Conservation (phyloP, 2,113 vertebrate species). For the Clarias macrocephalus region DNA sequence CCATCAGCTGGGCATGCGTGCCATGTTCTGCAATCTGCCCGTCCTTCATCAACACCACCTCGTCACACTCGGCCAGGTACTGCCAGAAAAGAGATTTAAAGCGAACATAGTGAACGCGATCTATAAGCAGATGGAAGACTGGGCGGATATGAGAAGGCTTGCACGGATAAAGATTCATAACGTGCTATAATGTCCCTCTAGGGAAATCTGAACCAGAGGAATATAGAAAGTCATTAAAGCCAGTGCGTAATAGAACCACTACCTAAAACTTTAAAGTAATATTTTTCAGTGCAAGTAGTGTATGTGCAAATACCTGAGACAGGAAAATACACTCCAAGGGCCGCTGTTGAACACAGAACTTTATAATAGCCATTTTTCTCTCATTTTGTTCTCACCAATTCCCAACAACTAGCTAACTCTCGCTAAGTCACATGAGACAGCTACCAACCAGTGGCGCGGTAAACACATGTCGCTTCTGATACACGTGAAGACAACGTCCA, state of each 20-base stretch:
- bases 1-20: conserved; percentile 76
- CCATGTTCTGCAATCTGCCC: conserved; percentile 77
- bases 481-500: not conserved
- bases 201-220: not conserved
- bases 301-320: not conserved
- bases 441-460: not conserved
- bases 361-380: not conserved
- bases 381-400: not conserved
- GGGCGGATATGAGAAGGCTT: not conserved
- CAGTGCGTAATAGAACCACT: not conserved
- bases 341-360: not conserved
- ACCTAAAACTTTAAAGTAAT: not conserved
- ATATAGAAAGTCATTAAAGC: not conserved
- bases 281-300: not conserved
- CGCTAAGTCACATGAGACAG: not conserved
- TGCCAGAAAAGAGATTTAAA: conserved; percentile 44
- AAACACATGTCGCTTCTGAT: not conserved
- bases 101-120: not conserved
- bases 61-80: conserved; percentile 78
- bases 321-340: not conserved
- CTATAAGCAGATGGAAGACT: not conserved
- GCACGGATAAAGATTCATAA: not conserved
- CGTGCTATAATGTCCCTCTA: not conserved
- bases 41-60: conserved; percentile 78
- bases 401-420: not conserved